Evolutionary conservation across 2,888 invertebrate genomes (phyloP).

Genomic region (Zeuzera pyrina): DNA sequence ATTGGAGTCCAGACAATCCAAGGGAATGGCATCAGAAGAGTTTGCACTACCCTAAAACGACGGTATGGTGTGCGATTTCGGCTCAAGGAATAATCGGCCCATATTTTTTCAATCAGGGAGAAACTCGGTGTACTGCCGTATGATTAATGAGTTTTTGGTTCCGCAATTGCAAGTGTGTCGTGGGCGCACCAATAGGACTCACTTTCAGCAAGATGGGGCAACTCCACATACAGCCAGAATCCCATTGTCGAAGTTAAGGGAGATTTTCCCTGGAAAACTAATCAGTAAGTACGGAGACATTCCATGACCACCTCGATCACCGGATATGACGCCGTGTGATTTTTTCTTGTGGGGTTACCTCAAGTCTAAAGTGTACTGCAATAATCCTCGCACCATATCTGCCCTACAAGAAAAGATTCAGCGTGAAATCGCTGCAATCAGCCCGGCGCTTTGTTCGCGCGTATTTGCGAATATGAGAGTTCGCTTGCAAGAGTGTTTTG

Average conservation of each 20-base stretch:
- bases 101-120: too few species aligned
- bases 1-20: conserved; percentile 9
- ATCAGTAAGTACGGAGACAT: neutral
- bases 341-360: neutral
- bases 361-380: too few species aligned
- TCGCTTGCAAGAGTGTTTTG: too few species aligned
- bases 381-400: too few species aligned
- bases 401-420: too few species aligned
- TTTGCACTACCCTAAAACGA: conserved; percentile 10
- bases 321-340: neutral
- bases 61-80: conserved; percentile 10
- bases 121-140: too few species aligned
- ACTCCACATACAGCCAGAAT: too few species aligned
- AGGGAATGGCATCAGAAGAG: conserved; percentile 8
- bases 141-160: conserved; percentile 11
- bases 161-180: conserved; percentile 8
- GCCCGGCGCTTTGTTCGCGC: too few species aligned
- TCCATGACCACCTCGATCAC: neutral
- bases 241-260: neutral
- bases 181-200: conserved; percentile 10
- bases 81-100: conserved; percentile 9
- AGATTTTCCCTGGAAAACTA: neutral
- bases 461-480: too few species aligned
- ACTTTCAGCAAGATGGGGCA: conserved; percentile 9
- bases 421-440: too few species aligned